Base-by-base conservation (phyloP, 2,888 invertebrate genomes). In the Acrobasis suavella region DNA sequence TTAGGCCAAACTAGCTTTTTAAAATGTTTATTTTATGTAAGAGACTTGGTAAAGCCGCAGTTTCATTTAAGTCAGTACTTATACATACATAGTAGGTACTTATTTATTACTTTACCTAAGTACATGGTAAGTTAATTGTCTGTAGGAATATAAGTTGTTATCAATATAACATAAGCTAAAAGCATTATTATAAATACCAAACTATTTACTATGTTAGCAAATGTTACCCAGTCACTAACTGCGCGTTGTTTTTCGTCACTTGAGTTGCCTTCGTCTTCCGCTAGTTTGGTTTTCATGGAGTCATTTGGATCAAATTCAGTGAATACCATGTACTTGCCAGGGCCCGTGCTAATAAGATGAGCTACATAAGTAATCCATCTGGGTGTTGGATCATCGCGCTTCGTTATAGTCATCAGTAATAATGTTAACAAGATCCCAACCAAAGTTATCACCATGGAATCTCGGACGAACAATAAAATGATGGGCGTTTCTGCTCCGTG, bases 401-500 rank as follows among this genome's bases (percentile, higher is more conserved):
- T 74, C 54, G 85, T 80, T 62, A 91, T 64, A 62, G 81, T 77
- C 87, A 86, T 87, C 67, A 92, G 69, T 50, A 85, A 64, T 66
- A 92, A 73, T 0, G 91, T 91, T 67, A 86, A 74, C 56, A 89
- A 69, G 51, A 91, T 84, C 6, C 80, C 85, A 16, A 76, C 69
- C 65, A 91, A 66, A 3, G 89, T 88, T 50, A 92, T 62, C 32
- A 91, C 67, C 90, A 91, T 90, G 0, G 92, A 92, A 67, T 91
- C 91, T 17, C 91, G 82, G 2, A 91, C 72, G 63, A 92, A 91
- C 62, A 89, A 69, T 64, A 92, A 69, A 64, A 95, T 87, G 62
- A 94, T 90, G 1, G 95, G 95, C 38, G 93, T 88, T 15, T 91
- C 92, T 1, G 89, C 81, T 62, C 95, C 95, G 74, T 94, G 93